These are phyloP conservation scores for Danio tinwini DNA, from an alignment of 2,797 vertebrate species.

Conservation along the genomic window DNA sequence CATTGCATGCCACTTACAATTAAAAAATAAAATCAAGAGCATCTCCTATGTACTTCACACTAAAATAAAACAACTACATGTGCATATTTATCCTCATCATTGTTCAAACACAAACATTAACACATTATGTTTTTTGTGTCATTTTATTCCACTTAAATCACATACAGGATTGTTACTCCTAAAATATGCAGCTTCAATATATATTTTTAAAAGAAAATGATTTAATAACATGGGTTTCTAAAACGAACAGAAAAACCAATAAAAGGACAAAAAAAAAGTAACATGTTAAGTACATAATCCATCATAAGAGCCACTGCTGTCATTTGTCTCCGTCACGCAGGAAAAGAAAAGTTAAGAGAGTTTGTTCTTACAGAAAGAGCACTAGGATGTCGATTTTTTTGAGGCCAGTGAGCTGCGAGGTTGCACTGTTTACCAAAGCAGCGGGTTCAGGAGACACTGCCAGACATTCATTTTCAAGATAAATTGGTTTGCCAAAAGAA, in stretches of 20 bases:
- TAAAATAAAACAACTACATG: neutral
- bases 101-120: neutral
- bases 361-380: neutral
- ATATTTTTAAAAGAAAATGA: conserved; percentile 7
- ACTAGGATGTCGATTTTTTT: neutral
- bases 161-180: conserved; percentile 3
- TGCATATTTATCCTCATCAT: neutral
- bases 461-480: conserved; percentile 33
- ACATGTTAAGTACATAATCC: conserved; percentile 23
- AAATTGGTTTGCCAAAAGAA: conserved; percentile 21
- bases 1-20: too few relatives aligned
- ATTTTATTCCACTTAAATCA: conserved; percentile 37
- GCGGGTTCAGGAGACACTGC: neutral
- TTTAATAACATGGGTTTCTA: conserved; percentile 10
- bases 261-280: neutral
- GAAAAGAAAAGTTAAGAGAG: too few relatives aligned
- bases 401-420: conserved; percentile 10
- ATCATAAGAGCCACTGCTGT: conserved; percentile 5
- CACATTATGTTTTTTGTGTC: neutral
- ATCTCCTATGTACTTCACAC: too few relatives aligned
- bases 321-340: neutral
- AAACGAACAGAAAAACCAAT: conserved; percentile 17
- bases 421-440: conserved; percentile 15
- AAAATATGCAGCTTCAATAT: neutral
- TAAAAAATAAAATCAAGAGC: too few relatives aligned